A percentile compares a stretch with the other conserved stretches of the same genome.
These are phyloP conservation scores for Vimba vimba DNA, from an alignment of 2,113 vertebrate genomes.

Conservation along the genomic window DNA sequence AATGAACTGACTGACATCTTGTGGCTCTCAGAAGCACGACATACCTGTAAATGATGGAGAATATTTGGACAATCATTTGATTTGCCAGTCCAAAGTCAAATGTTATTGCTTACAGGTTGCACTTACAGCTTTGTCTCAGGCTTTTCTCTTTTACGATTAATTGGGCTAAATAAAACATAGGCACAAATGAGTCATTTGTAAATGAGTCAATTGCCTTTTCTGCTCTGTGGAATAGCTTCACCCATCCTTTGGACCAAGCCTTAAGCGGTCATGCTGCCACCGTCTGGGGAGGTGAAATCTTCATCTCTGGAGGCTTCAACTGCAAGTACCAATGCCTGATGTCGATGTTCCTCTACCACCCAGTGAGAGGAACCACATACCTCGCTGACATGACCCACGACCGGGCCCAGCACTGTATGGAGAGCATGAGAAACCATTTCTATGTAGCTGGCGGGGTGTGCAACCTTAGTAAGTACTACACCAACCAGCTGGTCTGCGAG, in stretches of 20 bases:
- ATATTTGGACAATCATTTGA: background rate
- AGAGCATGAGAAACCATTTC: conserved; percentile 64
- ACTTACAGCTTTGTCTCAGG: background rate
- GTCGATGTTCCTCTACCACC: conserved; percentile 73
- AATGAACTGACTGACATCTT: conserved; percentile 10
- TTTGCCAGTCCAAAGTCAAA: background rate
- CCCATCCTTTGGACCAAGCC: conserved; percentile 66
- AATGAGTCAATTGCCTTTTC: background rate
- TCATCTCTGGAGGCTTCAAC: conserved; percentile 78
- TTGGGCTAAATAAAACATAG: background rate
- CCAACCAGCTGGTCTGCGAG: conserved; percentile 73
- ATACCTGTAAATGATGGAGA: background rate
- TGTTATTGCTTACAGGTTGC: background rate
- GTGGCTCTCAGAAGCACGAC: background rate
- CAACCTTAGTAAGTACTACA: conserved; percentile 72
- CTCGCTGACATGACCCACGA: conserved; percentile 71
- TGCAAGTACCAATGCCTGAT: conserved; percentile 70
- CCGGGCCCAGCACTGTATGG: conserved; percentile 78
- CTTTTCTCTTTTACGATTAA: background rate
- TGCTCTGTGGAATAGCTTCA: conserved; percentile 60
- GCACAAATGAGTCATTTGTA: background rate
- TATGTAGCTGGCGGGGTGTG: conserved; percentile 73
- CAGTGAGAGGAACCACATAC: conserved; percentile 66
- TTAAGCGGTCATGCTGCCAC: conserved; percentile 72
- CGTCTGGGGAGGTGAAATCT: conserved; percentile 63